Percentiles rank a stretch among this genome's conserved stretches.
phyloP scores from a whole-genome alignment of 2,888 invertebrate genomes.

The Agonopterix alstromeriana region DNA sequence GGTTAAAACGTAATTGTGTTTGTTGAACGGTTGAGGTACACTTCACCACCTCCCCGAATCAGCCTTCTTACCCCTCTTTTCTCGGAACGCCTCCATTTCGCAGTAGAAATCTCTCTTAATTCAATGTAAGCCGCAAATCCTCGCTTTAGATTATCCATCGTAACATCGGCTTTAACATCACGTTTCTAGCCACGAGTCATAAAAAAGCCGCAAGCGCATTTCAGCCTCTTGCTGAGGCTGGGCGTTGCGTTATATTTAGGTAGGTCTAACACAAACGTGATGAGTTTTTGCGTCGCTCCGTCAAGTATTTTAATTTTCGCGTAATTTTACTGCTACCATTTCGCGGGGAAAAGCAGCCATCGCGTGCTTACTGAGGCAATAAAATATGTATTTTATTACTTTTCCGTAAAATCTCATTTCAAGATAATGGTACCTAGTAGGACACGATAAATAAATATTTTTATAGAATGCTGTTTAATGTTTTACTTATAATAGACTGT shows the following conservation, averaged over 20 bases:
- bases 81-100: constrained; percentile 15
- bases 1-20: constrained; percentile 37
- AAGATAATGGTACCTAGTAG: background rate
- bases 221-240: too few species aligned
- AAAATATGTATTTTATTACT: constrained; percentile 9
- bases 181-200: constrained; percentile 13
- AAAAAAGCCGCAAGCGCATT: constrained; percentile 7
- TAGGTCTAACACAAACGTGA: background rate
- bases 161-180: constrained; percentile 16
- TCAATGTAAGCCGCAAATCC: constrained; percentile 31
- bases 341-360: background rate
- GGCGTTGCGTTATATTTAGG: too few species aligned
- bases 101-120: constrained; percentile 28
- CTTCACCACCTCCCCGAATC: constrained; percentile 11
- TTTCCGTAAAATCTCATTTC: background rate
- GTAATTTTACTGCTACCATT: constrained; percentile 6
- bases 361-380: background rate
- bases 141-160: constrained; percentile 28
- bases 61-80: constrained; percentile 12
- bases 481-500: too few species aligned
- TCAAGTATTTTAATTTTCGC: constrained; percentile 13
- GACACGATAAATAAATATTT: too few species aligned
- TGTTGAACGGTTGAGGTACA: constrained; percentile 26
- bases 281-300: background rate
- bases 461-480: too few species aligned